Conservation (phyloP, 2,888 invertebrate species). For the Megamerina dolium region DNA sequence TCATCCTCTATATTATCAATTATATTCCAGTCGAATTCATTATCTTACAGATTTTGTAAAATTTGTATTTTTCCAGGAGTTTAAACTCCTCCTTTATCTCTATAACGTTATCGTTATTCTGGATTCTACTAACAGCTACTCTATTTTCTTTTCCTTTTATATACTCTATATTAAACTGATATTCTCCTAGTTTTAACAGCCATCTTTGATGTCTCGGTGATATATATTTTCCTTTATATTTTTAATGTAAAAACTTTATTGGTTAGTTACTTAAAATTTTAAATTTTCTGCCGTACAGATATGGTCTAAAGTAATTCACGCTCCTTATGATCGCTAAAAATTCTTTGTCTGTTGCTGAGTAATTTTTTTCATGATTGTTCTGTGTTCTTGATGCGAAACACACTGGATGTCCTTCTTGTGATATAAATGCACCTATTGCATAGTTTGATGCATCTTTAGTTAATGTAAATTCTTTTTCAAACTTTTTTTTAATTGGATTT, state of each 20-base stretch:
- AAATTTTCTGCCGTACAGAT: too few relatives aligned
- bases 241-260: constrained; percentile 12
- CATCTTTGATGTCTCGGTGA: constrained; percentile 10
- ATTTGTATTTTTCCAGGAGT: too few relatives aligned
- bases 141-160: constrained; percentile 12
- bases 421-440: not conserved
- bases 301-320: too few relatives aligned
- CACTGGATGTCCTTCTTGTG: constrained; percentile 5
- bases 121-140: constrained; percentile 9
- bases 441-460: constrained; percentile 6
- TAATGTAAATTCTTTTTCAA: not conserved
- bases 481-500: not conserved
- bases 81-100: too few relatives aligned
- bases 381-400: constrained; percentile 7
- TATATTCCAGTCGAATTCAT: too few relatives aligned
- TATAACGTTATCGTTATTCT: too few relatives aligned
- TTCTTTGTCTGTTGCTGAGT: constrained; percentile 12
- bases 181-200: constrained; percentile 10
- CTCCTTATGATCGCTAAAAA: constrained; percentile 8
- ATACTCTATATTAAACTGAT: too few relatives aligned
- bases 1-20: constrained; percentile 9
- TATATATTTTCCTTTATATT: constrained; percentile 13
- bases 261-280: constrained; percentile 9
- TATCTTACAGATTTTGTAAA: not conserved
- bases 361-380: constrained; percentile 9